Evolutionary conservation across 2,113 vertebrate species (phyloP), one percentile per base, ranked within the genome.

Genomic region (Mola mola): DNA sequence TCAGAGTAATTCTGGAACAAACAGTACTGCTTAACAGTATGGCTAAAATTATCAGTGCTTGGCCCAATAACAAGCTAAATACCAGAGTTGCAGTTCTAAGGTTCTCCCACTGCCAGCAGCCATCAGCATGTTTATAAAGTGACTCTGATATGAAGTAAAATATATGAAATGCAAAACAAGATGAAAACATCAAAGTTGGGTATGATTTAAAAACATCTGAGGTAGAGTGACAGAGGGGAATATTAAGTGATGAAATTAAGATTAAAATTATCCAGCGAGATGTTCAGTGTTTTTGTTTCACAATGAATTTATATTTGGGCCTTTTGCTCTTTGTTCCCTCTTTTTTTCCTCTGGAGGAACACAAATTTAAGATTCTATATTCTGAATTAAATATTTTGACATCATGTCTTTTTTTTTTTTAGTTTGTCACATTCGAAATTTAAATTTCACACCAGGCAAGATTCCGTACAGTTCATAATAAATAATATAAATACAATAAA

Each of bases 41-140:
- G n/a, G n/a, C n/a, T n/a, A n/a, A n/a, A n/a, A n/a, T n/a, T n/a
- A n/a, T n/a, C n/a, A n/a, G n/a, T 7, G 9, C 28, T 29, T 9
- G 28, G 9, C 9, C 24, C 1, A 5, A 13, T 8, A 8, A 47
- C 15, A 17, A 13, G 28, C 4, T 41, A 1, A 36, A 28, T 9
- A 59, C 19, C 5, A 36, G 13, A 24, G 36, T 56, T 38, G 47
- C 43, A 50, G 57, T 37, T 43, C 19, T 51, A 63, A 66, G 49
- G 51, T 40, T 61, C 41, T 65, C 43, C 21, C 31, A 10, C 70
- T 37, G 42, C 10, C 50, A 68, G 57, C 63, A 66, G 61, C 31
- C 40, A 72, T 66, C 73, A 72, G 78, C 79, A 50, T 46, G 55
- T 66, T 57, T 8, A 82, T 52, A 80, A 78, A 70, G 37, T 66